Conservation (phyloP, 2,888 invertebrate species). For the Hydropsyche betteni region DNA sequence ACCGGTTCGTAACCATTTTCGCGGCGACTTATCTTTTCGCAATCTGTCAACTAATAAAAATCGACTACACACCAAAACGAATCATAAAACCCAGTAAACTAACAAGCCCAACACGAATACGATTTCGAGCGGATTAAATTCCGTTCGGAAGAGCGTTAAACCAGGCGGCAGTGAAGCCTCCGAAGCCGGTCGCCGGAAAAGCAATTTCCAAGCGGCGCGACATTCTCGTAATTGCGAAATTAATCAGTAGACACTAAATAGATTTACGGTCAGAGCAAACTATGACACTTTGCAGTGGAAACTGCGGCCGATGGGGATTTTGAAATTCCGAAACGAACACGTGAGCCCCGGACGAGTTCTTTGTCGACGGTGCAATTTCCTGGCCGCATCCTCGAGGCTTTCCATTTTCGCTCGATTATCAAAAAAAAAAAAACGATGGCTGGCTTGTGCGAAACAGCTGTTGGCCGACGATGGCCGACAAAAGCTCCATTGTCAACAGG, state of each 20-base stretch:
- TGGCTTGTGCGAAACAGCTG: conserved; percentile 30
- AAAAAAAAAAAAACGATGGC: neutral
- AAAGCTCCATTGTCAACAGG: conserved; percentile 1
- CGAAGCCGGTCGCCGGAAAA: conserved; percentile 38
- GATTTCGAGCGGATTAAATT: no score
- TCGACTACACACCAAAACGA: no score
- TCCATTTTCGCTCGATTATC: conserved; percentile 35
- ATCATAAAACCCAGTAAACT: no score
- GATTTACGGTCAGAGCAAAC: conserved; percentile 40
- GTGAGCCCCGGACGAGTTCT: no score
- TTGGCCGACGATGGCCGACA: neutral
- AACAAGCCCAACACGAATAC: no score
- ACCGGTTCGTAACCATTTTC: no score
- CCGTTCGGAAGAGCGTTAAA: neutral
- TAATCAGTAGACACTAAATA: conserved; percentile 35
- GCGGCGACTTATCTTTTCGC: no score
- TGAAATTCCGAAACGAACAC: no score
- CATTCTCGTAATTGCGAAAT: conserved; percentile 42
- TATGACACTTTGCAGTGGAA: conserved; percentile 13
- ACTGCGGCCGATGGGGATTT: no score
- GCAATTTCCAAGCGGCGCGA: conserved; percentile 47
- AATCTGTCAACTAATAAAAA: no score
- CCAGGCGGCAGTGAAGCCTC: neutral
- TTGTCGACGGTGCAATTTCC: no score
- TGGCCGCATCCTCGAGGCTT: no score